Evolutionary conservation across 2,888 invertebrate genomes (phyloP).

Genomic region (Tenthredo amoena): DNA sequence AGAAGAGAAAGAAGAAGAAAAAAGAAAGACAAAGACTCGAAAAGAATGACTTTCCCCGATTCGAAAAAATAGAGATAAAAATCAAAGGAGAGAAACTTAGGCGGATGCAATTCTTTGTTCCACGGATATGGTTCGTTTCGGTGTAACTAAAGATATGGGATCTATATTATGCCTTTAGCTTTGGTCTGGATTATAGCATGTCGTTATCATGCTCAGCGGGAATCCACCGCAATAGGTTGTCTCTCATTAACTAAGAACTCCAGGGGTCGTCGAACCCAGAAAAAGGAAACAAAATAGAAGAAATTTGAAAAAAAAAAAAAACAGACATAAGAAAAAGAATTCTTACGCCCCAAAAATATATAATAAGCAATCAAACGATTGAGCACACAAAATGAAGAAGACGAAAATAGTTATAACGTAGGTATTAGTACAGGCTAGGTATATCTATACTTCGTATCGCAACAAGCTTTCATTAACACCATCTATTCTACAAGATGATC

Average conservation of each 20-base stretch:
- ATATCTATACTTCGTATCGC: background rate
- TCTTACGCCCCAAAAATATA: background rate
- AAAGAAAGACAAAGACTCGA: background rate
- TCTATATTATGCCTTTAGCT: slow-evolving; percentile 34
- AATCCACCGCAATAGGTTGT: slow-evolving; percentile 21
- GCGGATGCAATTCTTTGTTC: background rate
- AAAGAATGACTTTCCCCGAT: background rate
- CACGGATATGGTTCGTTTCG: background rate
- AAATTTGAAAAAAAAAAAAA: background rate
- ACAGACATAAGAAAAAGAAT: background rate
- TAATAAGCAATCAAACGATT: background rate
- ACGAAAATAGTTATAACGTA: background rate
- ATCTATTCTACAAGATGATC: background rate
- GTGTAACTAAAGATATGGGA: slow-evolving; percentile 1
- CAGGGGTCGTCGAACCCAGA: slow-evolving; percentile 10
- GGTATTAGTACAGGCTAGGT: no score
- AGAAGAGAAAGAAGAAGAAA: background rate
- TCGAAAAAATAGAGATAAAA: background rate
- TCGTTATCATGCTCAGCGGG: slow-evolving; percentile 42
- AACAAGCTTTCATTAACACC: background rate
- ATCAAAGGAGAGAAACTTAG: background rate
- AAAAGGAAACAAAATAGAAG: background rate
- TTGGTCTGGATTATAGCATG: slow-evolving; percentile 22
- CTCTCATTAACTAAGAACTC: slow-evolving; percentile 26
- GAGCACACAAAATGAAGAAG: background rate